Percentiles rank a stretch among this genome's conserved stretches.
phyloP scores from a whole-genome alignment of 2,113 vertebrate genomes.

The Pavo muticus region DNA sequence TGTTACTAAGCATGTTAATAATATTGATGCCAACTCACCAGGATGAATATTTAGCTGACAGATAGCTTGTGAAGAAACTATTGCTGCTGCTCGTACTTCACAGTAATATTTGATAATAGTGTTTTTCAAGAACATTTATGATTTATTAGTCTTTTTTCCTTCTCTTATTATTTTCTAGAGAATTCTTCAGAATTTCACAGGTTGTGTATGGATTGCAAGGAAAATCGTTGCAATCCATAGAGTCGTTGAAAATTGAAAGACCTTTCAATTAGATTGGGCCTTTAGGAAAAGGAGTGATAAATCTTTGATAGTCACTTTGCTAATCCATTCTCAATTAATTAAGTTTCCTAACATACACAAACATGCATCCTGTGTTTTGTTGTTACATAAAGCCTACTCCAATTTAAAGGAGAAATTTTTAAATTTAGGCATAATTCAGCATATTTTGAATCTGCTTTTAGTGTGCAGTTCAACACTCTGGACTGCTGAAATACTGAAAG shows the following conservation, averaged over 20 bases:
- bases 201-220: background rate
- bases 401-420: background rate
- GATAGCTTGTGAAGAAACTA: background rate
- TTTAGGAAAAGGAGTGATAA: background rate
- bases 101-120: background rate
- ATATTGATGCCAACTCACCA: background rate
- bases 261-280: background rate
- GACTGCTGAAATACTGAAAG: slow-evolving; percentile 3
- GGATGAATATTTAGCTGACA: background rate
- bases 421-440: background rate
- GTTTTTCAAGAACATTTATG: background rate
- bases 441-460: background rate
- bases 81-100: background rate
- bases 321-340: background rate
- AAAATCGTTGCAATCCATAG: background rate
- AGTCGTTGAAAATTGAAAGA: background rate
- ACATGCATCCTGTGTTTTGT: background rate
- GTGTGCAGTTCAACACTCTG: background rate
- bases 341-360: background rate
- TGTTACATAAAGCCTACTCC: background rate
- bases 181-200: background rate
- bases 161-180: slow-evolving; percentile 8
- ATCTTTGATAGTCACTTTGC: background rate
- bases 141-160: background rate
- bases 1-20: background rate